Evolutionary conservation across 2,797 vertebrate genomes (phyloP).

Genomic region (Hydrophis major): DNA sequence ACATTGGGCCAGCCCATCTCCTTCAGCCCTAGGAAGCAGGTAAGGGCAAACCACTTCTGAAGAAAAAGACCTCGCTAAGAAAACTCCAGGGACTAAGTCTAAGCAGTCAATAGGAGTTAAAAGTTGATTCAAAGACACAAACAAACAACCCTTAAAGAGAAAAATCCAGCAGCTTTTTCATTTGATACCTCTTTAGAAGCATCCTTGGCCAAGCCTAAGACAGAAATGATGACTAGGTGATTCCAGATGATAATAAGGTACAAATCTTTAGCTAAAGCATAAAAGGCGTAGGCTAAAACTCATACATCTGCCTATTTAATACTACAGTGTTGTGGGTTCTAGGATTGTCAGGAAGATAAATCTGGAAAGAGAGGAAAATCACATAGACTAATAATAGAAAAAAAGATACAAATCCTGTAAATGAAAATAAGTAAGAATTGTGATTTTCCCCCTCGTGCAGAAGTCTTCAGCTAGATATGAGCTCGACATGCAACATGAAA

Average conservation of each 20-base stretch:
- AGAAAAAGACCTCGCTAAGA: not conserved
- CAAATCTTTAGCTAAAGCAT: not conserved
- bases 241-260: not conserved
- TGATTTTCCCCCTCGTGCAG: not conserved
- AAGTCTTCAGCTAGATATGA: not conserved
- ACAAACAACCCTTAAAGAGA: not conserved
- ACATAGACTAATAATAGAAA: not conserved
- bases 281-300: not conserved
- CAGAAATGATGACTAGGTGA: not conserved
- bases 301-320: not conserved
- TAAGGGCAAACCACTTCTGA: not conserved
- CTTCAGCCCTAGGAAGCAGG: not conserved
- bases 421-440: not conserved
- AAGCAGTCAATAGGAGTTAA: not conserved
- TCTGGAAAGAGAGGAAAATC: not conserved
- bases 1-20: not conserved
- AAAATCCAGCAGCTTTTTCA: not conserved
- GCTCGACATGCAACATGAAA: not conserved
- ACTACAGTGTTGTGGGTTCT: not conserved
- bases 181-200: not conserved
- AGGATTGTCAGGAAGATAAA: not conserved
- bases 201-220: not conserved
- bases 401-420: not conserved
- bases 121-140: not conserved
- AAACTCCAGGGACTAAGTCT: not conserved